Evolutionary conservation across 2,797 vertebrate genomes (phyloP).

Genomic region (Paratrypauchen microcephalus): DNA sequence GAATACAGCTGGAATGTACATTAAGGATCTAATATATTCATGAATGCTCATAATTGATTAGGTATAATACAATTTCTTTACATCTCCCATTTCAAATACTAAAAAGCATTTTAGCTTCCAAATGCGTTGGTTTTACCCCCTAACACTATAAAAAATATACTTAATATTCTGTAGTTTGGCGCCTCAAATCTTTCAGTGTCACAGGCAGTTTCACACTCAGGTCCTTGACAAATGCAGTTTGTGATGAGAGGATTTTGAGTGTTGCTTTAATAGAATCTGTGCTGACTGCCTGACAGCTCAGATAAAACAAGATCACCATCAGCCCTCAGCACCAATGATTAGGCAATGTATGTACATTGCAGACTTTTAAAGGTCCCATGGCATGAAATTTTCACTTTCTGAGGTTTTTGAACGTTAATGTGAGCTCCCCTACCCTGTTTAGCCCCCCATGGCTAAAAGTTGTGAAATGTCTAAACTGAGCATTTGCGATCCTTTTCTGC

Average conservation of each 20-base stretch:
- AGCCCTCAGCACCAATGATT: not conserved
- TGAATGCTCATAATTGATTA: no score
- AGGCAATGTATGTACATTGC: constrained; percentile 1
- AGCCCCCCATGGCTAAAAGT: no score
- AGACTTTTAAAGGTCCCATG: not conserved
- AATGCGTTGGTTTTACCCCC: not conserved
- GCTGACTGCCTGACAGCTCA: not conserved
- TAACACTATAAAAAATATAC: not conserved
- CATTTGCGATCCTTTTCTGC: no score
- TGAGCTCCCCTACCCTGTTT: no score
- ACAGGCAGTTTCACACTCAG: not conserved
- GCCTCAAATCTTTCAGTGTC: not conserved
- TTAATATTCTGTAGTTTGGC: not conserved
- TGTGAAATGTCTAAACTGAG: no score
- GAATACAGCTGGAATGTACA: no score
- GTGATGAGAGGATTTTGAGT: not conserved
- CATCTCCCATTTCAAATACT: not conserved
- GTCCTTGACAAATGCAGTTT: not conserved
- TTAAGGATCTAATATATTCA: no score
- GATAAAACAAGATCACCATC: constrained; percentile 6
- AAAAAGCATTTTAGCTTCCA: not conserved
- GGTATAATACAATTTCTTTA: no score
- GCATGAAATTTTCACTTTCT: no score
- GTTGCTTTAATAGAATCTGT: constrained; percentile 1
- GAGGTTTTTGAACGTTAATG: no score